These are phyloP conservation scores for Cephalotes varians DNA, from an alignment of 2,888 invertebrate genomes.

Conservation along the genomic window DNA sequence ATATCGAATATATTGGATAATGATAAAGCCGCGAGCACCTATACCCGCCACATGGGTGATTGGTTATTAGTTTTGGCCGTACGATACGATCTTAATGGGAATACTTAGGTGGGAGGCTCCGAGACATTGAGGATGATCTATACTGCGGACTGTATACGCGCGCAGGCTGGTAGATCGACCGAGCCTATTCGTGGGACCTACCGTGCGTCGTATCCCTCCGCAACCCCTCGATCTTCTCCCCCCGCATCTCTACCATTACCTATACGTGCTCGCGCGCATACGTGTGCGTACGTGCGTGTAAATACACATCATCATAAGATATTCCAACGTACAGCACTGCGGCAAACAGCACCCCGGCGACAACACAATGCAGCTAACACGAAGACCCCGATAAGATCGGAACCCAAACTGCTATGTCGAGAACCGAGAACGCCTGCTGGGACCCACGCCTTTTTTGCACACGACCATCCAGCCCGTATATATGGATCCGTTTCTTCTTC, in stretches of 20 bases:
- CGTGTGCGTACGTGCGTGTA: background rate
- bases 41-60: constrained; percentile 80
- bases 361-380: constrained; percentile 82
- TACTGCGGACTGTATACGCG: constrained; percentile 75
- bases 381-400: constrained; percentile 80
- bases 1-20: constrained; percentile 82
- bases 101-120: constrained; percentile 84
- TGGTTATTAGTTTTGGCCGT: constrained; percentile 84
- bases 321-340: constrained; percentile 52
- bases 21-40: constrained; percentile 82
- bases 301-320: constrained; percentile 50
- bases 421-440: constrained; percentile 82
- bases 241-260: background rate
- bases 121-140: constrained; percentile 82
- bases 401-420: constrained; percentile 79
- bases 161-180: constrained; percentile 75
- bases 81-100: constrained; percentile 84
- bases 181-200: constrained; percentile 73
- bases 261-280: constrained; percentile 4
- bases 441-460: constrained; percentile 82
- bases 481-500: constrained; percentile 55
- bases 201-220: constrained; percentile 54
- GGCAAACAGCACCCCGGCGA: constrained; percentile 73
- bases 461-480: constrained; percentile 72
- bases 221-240: constrained; percentile 1